Percentiles rank a stretch among this genome's conserved stretches.
phyloP scores from a whole-genome alignment of 2,888 invertebrate genomes.

The Torymus texanus region DNA sequence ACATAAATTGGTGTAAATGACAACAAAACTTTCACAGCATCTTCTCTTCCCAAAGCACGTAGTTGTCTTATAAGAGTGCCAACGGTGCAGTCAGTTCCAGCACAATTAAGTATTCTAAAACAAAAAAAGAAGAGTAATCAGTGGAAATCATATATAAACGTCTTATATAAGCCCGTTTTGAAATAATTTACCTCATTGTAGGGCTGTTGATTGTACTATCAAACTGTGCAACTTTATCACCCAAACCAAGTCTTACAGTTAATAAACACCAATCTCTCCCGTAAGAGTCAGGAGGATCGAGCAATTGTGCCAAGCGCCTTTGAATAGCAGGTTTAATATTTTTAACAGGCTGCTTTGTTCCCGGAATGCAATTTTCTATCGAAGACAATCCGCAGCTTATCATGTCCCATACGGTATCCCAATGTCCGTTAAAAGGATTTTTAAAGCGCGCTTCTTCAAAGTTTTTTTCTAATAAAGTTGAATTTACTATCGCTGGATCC shows the following conservation, averaged over 20 bases:
- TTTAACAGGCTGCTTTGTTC: slow-evolving; percentile 75
- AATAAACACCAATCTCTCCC: slow-evolving; percentile 88
- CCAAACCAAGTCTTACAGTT: slow-evolving; percentile 82
- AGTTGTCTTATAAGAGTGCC: slow-evolving; percentile 69
- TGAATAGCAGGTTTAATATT: slow-evolving; percentile 79
- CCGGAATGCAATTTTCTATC: slow-evolving; percentile 70
- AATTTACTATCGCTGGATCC: slow-evolving; percentile 69
- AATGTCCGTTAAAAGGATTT: slow-evolving; percentile 71
- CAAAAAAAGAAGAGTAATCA: neutral
- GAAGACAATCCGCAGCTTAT: slow-evolving; percentile 69
- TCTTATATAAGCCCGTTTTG: neutral
- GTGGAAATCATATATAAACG: slow-evolving; percentile 1
- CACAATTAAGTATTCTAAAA: slow-evolving; percentile 68
- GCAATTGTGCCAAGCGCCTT: slow-evolving; percentile 80
- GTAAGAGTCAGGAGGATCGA: slow-evolving; percentile 84
- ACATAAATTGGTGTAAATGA: slow-evolving; percentile 71
- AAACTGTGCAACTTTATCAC: slow-evolving; percentile 75
- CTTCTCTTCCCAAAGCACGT: slow-evolving; percentile 71
- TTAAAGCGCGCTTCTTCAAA: slow-evolving; percentile 70
- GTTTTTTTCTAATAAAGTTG: slow-evolving; percentile 68
- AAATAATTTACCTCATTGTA: slow-evolving; percentile 66
- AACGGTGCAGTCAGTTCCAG: slow-evolving; percentile 70
- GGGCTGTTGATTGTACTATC: slow-evolving; percentile 72
- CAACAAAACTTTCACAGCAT: slow-evolving; percentile 70
- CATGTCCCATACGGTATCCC: slow-evolving; percentile 72